Base-by-base conservation (phyloP, 2,888 invertebrate species). In the Lasioglossum pauxillum region DNA sequence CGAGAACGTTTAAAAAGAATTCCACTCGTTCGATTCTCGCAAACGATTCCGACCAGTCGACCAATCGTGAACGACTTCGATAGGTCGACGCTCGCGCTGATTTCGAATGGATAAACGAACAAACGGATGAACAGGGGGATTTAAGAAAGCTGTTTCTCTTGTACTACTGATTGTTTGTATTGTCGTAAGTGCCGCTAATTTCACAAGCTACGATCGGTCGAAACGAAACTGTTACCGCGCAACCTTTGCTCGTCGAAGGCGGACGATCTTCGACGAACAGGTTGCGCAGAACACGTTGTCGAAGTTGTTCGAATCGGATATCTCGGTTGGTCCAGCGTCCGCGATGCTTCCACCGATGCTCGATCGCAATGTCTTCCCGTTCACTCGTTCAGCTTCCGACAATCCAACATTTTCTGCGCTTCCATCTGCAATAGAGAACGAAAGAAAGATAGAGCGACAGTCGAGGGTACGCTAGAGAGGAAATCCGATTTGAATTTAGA, bases 381-480 rank as follows among this genome's bases (percentile, higher is more conserved):
- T 90, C 76, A 90, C 78, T 90, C 83, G 71, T 88, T 90, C 60
- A 90, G 75, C 77, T 91, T 92, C 75, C 90, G 91, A 80, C 93
- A 93, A 38, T 93, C 90, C 82, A 91, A 73, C 64, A 93, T 90
- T 78, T 84, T 91, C 38, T 90, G 92, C 23, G 92, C 93, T 60
- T 93, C 93, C 27, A 89, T 84, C 93, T 93, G 86, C 12, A 89
- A 91, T 27, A 38, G 53, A 83, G 12, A 12, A 38, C 49, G 44
- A n/a, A 35, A 23, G 38, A 67, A 27, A 38, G 7, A 35, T 8
- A 10, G 3, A 27, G 23, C 3, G 38, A n/a, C 31, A 31, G 3
- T 38, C 23, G 8, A 23, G 1, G 67, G 7, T 16, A 46, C 44
- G 44, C 23, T 41, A 41, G 41, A 2, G 10, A 41, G 41, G 41